phyloP scores from a whole-genome alignment of 2,888 invertebrate genomes.

The Teleiodes luculella region DNA sequence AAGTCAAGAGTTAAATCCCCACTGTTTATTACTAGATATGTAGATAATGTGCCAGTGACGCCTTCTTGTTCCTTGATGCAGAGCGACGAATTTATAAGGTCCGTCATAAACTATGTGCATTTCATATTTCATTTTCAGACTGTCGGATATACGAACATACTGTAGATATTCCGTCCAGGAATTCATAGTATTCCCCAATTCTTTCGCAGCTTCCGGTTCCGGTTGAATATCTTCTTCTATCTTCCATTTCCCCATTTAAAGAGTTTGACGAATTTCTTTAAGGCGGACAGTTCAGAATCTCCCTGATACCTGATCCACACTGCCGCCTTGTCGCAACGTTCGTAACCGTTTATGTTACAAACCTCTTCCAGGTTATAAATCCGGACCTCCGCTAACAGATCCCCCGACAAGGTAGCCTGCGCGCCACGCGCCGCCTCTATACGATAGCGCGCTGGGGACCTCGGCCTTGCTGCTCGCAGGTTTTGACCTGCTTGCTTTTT shows the following conservation, averaged over 20 bases:
- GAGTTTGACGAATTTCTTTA: too few relatives aligned
- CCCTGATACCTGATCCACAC: too few relatives aligned
- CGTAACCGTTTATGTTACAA: too few relatives aligned
- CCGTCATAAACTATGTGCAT: background rate
- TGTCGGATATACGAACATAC: background rate
- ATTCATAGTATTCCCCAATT: background rate
- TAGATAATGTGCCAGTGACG: constrained; percentile 2
- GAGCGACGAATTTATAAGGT: constrained; percentile 7
- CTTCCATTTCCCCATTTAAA: background rate
- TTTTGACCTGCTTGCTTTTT: too few relatives aligned
- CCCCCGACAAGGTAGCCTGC: too few relatives aligned
- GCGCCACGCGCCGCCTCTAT: too few relatives aligned
- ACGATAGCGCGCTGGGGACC: too few relatives aligned
- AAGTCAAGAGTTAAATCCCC: constrained; percentile 21
- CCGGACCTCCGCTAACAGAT: too few relatives aligned
- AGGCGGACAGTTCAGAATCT: too few relatives aligned
- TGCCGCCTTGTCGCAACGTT: too few relatives aligned
- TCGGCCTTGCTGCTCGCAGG: too few relatives aligned
- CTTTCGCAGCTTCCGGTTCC: background rate
- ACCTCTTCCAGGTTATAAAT: too few relatives aligned
- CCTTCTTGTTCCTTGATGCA: constrained; percentile 3
- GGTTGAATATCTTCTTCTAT: background rate
- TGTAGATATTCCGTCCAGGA: background rate
- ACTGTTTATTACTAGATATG: constrained; percentile 15
- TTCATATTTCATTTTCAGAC: background rate